Conservation (phyloP, 2,113 vertebrate genomes). For the Cryptoleucopteryx plumbea region DNA sequence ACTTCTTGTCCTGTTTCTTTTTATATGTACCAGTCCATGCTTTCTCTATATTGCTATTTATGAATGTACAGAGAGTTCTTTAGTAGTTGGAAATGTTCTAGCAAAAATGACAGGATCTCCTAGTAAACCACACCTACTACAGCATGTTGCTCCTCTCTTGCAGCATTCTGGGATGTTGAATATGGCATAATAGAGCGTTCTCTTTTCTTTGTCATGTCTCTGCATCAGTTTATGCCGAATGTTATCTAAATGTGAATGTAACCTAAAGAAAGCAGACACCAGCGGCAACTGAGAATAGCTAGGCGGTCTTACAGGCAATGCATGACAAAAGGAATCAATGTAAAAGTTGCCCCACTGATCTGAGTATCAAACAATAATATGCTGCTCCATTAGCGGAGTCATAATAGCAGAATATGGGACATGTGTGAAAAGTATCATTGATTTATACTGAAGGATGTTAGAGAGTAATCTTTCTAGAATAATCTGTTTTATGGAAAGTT, state of each 20-base stretch:
- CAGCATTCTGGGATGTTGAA: not conserved
- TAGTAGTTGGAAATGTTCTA: not conserved
- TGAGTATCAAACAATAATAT: not conserved
- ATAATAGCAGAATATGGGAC: not conserved
- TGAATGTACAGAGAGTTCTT: not conserved
- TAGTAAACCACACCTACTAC: not conserved
- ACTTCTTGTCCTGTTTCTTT: not conserved
- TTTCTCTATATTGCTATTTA: not conserved
- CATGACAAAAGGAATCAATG: not conserved
- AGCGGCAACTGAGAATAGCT: not conserved
- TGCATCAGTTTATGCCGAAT: not conserved
- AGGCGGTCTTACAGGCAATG: not conserved
- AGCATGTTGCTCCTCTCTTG: not conserved
- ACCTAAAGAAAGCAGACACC: not conserved
- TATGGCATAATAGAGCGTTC: not conserved
- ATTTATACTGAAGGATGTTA: not conserved
- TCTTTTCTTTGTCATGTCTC: not conserved
- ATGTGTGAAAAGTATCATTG: not conserved
- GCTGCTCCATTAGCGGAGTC: not conserved
- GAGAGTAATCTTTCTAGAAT: not conserved
- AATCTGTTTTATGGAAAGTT: constrained; percentile 30
- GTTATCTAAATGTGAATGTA: not conserved
- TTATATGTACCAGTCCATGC: rapidly evolving
- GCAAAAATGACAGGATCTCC: not conserved
- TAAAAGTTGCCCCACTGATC: not conserved